These are phyloP conservation scores for Oncorhynchus masou DNA, from an alignment of 2,113 vertebrate species.

Conservation along the genomic window DNA sequence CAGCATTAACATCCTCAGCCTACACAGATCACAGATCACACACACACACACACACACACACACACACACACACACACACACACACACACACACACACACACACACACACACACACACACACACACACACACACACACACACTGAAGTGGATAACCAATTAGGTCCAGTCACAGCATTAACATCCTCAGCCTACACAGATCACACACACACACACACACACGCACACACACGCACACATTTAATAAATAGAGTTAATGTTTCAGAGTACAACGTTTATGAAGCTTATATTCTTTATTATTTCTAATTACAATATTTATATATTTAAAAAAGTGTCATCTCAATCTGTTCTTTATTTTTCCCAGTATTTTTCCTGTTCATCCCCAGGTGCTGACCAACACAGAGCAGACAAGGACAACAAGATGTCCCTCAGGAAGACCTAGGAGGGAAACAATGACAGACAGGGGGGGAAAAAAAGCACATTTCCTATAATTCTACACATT, in stretches of 20 bases:
- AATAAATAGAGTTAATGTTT: neutral
- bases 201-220: too few species aligned
- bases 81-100: neutral
- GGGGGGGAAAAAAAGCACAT: neutral
- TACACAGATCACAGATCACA: neutral
- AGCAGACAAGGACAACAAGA: conserved; percentile 41
- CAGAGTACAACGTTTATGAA: neutral
- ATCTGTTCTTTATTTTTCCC: neutral
- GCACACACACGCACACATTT: too few species aligned
- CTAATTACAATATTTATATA: neutral
- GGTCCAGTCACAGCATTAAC: neutral
- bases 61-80: neutral
- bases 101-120: neutral
- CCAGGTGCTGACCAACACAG: conserved; percentile 32
- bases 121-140: neutral
- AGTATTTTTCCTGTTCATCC: neutral
- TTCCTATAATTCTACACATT: too few species aligned
- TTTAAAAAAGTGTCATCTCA: neutral
- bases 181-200: neutral
- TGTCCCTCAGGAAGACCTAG: conserved; percentile 52
- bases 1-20: neutral
- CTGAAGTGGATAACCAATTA: neutral
- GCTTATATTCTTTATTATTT: neutral
- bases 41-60: too few species aligned
- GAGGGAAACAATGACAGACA: conserved; percentile 28